A percentile compares a stretch with the other conserved stretches of the same genome.
These are phyloP conservation scores for Deroplatys truncata DNA, from an alignment of 2,888 invertebrate species.

Conservation along the genomic window DNA sequence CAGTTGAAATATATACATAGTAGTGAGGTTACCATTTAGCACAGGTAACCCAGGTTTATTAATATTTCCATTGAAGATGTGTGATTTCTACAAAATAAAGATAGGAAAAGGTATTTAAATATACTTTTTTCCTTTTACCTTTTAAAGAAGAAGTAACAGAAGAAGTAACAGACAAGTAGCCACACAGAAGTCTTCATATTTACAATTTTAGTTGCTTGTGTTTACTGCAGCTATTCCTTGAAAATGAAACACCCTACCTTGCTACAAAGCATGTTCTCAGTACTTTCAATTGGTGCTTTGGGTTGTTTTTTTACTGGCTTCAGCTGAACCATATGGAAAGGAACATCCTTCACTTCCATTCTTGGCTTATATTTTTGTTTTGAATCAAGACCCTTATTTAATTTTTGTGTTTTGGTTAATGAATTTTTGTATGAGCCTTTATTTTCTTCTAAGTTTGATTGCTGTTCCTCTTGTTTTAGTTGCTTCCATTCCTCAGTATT, in stretches of 20 bases:
- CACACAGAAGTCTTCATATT: neutral
- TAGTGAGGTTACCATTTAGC: neutral
- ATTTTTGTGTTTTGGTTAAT: neutral
- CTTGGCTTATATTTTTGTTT: neutral
- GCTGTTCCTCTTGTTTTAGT: neutral
- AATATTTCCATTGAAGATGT: neutral
- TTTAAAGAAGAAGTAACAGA: neutral
- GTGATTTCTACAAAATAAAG: neutral
- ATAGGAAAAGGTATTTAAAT: neutral
- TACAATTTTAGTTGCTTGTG: neutral
- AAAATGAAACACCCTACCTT: neutral
- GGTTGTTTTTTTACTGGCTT: slow-evolving; percentile 7
- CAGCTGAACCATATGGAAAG: slow-evolving; percentile 13
- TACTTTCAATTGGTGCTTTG: neutral
- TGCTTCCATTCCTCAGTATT: neutral
- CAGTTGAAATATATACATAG: neutral
- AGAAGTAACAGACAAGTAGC: neutral
- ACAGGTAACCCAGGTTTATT: neutral
- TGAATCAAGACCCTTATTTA: neutral
- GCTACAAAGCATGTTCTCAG: neutral
- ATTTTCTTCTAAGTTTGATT: neutral
- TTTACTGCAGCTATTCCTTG: neutral
- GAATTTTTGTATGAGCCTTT: neutral
- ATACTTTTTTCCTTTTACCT: neutral
- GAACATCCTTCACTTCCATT: slow-evolving; percentile 14